Percentiles rank a stretch among this genome's conserved stretches.
Conservation (phyloP, 2,888 invertebrate species). For the Drosophila robusta region DNA sequence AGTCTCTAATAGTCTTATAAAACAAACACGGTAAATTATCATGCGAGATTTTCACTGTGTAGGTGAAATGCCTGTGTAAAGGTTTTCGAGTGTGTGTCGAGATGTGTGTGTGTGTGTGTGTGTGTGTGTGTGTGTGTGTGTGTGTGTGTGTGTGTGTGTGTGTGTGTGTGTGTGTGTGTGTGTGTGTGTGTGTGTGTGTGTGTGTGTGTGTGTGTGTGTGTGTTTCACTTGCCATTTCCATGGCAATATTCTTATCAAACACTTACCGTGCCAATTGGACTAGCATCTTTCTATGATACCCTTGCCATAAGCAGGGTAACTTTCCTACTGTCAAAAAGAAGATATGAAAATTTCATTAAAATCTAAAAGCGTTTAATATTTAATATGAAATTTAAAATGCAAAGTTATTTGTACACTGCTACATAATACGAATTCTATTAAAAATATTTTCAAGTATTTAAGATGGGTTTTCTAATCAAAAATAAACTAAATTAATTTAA, state of each 20-base stretch:
- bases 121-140: slow-evolving; percentile 1
- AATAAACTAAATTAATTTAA: no score
- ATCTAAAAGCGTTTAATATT: no score
- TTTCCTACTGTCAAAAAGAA: slow-evolving; percentile 1
- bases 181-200: background rate
- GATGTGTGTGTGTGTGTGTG: background rate
- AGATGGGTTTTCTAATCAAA: no score
- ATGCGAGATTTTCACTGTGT: slow-evolving; percentile 39
- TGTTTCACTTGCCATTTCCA: slow-evolving; percentile 33
- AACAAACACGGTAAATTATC: slow-evolving; percentile 65
- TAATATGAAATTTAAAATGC: no score
- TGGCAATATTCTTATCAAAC: slow-evolving; percentile 55
- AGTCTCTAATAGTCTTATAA: slow-evolving; percentile 65
- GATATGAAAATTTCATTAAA: no score
- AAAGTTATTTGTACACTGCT: no score
- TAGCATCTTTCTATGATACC: slow-evolving; percentile 15
- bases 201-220: background rate
- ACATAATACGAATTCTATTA: no score
- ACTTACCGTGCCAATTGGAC: slow-evolving; percentile 49
- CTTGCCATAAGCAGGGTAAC: background rate
- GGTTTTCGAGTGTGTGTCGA: no score
- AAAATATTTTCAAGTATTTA: no score
- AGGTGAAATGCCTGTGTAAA: slow-evolving; percentile 8
- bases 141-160: slow-evolving; percentile 2
- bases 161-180: no score